A percentile compares a stretch with the other conserved stretches of the same genome.
Conservation (phyloP, 2,113 vertebrate genomes). For the Gallinago media region DNA sequence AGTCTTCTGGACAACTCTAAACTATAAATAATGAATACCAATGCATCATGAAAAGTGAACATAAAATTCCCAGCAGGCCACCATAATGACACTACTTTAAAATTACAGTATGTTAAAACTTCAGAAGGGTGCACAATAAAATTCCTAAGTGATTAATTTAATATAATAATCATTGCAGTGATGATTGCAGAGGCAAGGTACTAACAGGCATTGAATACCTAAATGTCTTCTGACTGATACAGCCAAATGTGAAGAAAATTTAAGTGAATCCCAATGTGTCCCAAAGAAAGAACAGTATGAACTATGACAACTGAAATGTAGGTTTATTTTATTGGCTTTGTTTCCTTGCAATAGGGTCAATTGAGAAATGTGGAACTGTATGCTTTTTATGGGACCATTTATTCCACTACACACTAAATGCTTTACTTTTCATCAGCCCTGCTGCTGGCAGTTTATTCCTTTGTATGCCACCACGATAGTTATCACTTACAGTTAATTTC, state of each 20-base stretch:
- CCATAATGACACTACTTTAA: neutral
- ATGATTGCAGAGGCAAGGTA: slow-evolving; percentile 6
- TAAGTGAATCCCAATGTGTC: neutral
- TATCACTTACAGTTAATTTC: neutral
- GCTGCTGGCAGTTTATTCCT: neutral
- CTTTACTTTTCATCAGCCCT: neutral
- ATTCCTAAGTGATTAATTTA: slow-evolving; percentile 26
- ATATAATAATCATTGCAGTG: neutral
- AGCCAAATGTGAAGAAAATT: neutral
- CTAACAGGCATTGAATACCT: neutral
- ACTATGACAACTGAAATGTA: neutral
- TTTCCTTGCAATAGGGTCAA: neutral
- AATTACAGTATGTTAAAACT: neutral
- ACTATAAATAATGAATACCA: neutral
- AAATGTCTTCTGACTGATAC: neutral
- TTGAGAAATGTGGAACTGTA: fast-evolving
- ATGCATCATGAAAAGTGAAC: neutral
- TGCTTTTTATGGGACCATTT: neutral
- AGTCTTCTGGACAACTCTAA: neutral
- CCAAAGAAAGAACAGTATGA: neutral
- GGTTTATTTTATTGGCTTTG: neutral
- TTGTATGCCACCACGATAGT: neutral
- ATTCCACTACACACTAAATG: neutral
- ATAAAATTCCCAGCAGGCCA: neutral
- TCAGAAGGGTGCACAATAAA: slow-evolving; percentile 20